These are phyloP conservation scores for Sacculina carcini DNA, from an alignment of 2,888 invertebrate species.

Conservation along the genomic window DNA sequence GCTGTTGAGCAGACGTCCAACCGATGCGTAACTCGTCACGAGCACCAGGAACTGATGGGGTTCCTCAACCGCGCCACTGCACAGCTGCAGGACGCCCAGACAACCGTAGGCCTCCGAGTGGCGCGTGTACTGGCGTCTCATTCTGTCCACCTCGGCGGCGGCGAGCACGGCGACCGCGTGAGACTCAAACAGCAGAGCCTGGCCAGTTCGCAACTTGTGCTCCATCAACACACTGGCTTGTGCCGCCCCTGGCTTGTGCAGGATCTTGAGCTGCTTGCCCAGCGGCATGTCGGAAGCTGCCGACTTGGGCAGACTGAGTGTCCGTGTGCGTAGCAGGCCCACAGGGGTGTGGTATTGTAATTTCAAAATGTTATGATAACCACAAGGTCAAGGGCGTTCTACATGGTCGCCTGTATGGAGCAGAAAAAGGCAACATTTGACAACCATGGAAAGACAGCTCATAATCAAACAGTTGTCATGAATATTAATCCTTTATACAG, in stretches of 20 bases:
- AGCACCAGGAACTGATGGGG: conserved; percentile 64
- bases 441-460: no score
- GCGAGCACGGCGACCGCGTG: conserved; percentile 63
- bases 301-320: no score
- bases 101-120: conserved; percentile 85
- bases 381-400: no score
- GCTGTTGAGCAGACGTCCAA: conserved; percentile 78
- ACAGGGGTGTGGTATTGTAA: no score
- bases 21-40: conserved; percentile 82
- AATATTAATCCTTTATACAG: no score
- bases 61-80: conserved; percentile 28
- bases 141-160: conserved; percentile 49
- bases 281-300: conserved; percentile 86
- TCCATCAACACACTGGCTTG: conserved; percentile 70
- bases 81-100: conserved; percentile 68
- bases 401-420: no score
- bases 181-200: conserved; percentile 69
- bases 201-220: conserved; percentile 58
- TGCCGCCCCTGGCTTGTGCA: conserved; percentile 60
- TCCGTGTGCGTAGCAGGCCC: no score
- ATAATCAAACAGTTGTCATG: no score
- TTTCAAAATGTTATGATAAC: no score
- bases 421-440: no score
- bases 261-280: conserved; percentile 72
- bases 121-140: conserved; percentile 68